Evolutionary conservation across 2,888 invertebrate species (phyloP).

Genomic region (Drosophila algonquin): DNA sequence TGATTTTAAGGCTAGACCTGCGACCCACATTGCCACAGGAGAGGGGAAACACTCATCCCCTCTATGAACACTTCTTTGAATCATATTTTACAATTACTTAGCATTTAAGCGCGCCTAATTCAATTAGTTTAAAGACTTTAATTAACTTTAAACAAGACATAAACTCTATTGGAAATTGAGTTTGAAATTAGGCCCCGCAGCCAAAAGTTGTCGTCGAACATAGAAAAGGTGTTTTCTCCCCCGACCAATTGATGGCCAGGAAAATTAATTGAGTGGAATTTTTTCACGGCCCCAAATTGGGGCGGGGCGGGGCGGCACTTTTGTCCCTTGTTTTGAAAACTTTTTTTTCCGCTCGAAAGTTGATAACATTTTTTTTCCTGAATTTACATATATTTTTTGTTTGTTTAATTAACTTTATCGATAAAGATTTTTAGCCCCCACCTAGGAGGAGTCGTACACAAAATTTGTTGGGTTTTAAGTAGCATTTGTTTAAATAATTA

Average conservation of each 20-base stretch:
- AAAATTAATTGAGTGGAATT: conserved; percentile 62
- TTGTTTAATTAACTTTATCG: conserved; percentile 54
- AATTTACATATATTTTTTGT: conserved; percentile 20
- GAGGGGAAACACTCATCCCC: background rate
- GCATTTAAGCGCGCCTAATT: conserved; percentile 33
- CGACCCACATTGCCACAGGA: conserved; percentile 36
- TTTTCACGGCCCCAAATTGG: background rate
- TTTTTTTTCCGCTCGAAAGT: conserved; percentile 43
- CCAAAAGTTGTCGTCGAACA: conserved; percentile 61
- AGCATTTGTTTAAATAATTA: conserved; percentile 51
- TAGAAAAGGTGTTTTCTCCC: conserved; percentile 69
- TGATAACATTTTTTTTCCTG: conserved; percentile 22
- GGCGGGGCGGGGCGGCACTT: background rate
- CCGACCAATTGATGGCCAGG: conserved; percentile 42
- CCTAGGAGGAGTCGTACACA: conserved; percentile 34
- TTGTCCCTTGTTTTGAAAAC: conserved; percentile 25
- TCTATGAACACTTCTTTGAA: background rate
- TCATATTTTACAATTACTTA: conserved; percentile 24
- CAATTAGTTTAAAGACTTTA: conserved; percentile 39
- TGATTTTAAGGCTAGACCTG: conserved; percentile 58
- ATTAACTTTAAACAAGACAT: conserved; percentile 53
- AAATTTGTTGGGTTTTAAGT: conserved; percentile 23
- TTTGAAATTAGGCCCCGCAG: conserved; percentile 42
- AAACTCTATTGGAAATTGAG: conserved; percentile 28
- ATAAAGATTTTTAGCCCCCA: conserved; percentile 41